Evolutionary conservation across 2,113 vertebrate species (phyloP).

Genomic region (Pleuronectes platessa): DNA sequence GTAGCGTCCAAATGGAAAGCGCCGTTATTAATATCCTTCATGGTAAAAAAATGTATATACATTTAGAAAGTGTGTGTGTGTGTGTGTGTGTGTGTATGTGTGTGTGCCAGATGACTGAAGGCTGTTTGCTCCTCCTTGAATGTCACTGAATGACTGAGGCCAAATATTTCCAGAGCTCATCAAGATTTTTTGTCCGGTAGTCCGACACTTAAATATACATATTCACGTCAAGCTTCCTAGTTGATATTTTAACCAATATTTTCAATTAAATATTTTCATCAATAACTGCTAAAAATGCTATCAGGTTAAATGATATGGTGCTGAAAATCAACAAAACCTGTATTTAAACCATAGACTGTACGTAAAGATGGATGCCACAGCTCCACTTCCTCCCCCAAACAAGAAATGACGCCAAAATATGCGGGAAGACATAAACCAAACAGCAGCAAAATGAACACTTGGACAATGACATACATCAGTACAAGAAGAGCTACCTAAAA

Average conservation of each 20-base stretch:
- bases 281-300: too few relatives aligned
- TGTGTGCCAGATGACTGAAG: constrained; percentile 46
- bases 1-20: constrained; percentile 47
- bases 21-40: constrained; percentile 71
- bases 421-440: too few relatives aligned
- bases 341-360: too few relatives aligned
- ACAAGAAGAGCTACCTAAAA: too few relatives aligned
- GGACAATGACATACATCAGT: too few relatives aligned
- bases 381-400: too few relatives aligned
- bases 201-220: not conserved
- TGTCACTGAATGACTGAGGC: constrained; percentile 30
- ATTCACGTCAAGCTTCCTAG: not conserved
- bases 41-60: constrained; percentile 24
- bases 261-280: not conserved
- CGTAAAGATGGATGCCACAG: too few relatives aligned
- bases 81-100: constrained; percentile 28
- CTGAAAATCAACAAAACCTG: too few relatives aligned
- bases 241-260: not conserved
- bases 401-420: too few relatives aligned
- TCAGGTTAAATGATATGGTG: too few relatives aligned
- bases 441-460: too few relatives aligned
- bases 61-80: not conserved
- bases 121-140: constrained; percentile 25
- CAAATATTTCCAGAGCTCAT: not conserved
- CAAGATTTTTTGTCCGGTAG: constrained; percentile 3